Conservation (phyloP, 2,113 vertebrate species). For the Pygoscelis adeliae region DNA sequence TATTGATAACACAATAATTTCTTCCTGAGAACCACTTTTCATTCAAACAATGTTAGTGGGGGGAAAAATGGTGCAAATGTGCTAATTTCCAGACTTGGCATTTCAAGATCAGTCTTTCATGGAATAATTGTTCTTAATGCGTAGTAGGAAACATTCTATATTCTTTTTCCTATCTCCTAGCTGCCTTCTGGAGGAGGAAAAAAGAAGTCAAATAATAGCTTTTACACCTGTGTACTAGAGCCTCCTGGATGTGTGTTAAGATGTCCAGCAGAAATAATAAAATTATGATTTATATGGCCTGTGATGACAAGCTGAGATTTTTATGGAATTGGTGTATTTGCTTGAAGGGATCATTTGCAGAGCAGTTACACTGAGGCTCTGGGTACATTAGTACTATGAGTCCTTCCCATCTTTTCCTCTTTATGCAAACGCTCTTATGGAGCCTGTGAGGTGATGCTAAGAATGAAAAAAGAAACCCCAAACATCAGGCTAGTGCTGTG, state of each 20-base stretch:
- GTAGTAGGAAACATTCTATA: not conserved
- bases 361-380: not conserved
- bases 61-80: slow-evolving; percentile 4
- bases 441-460: not conserved
- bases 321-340: not conserved
- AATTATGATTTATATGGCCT: not conserved
- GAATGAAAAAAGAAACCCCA: not conserved
- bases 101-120: slow-evolving; percentile 30
- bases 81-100: slow-evolving; percentile 7
- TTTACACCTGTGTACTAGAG: not conserved
- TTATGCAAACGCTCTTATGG: not conserved
- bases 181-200: not conserved
- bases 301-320: not conserved
- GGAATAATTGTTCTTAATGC: not conserved
- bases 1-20: slow-evolving; percentile 62
- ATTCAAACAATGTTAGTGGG: slow-evolving; percentile 27
- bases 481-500: not conserved
- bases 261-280: not conserved
- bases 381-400: not conserved
- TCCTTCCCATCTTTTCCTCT: not conserved
- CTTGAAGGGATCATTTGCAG: not conserved
- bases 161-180: not conserved
- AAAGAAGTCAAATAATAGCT: not conserved
- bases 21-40: slow-evolving; percentile 56
- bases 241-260: not conserved